Evolutionary conservation across 2,888 invertebrate genomes (phyloP).

Genomic region (Brassicogethes aeneus): DNA sequence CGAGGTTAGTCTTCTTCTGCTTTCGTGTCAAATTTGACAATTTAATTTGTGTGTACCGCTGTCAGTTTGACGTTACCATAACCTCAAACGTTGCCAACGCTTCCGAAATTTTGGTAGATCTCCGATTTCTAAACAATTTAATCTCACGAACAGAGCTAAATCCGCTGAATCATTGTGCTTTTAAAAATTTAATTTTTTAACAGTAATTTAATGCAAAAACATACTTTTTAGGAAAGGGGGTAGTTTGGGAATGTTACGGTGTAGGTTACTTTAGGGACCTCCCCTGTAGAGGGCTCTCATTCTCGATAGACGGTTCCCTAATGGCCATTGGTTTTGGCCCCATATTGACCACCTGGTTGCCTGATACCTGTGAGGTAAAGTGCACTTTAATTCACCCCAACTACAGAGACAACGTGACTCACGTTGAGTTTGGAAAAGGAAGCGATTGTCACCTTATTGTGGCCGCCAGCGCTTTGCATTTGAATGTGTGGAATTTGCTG

Average conservation of each 20-base stretch:
- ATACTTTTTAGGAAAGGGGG: conserved; percentile 41
- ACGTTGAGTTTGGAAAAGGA: conserved; percentile 50
- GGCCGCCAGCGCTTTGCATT: conserved; percentile 46
- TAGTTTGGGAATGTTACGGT: conserved; percentile 57
- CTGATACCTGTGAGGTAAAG: conserved; percentile 49
- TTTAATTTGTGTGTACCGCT: too few species aligned
- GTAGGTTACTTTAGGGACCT: conserved; percentile 54
- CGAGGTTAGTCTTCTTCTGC: too few species aligned
- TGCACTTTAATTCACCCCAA: conserved; percentile 45
- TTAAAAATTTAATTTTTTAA: background rate
- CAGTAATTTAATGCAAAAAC: too few species aligned
- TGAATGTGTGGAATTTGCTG: conserved; percentile 66
- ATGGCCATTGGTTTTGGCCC: conserved; percentile 60
- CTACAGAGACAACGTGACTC: conserved; percentile 33
- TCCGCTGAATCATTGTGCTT: background rate
- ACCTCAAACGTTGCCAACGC: too few species aligned
- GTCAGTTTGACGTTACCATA: too few species aligned
- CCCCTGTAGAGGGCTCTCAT: conserved; percentile 49
- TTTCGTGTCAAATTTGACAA: too few species aligned
- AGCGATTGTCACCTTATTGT: conserved; percentile 50
- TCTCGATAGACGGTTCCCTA: conserved; percentile 69
- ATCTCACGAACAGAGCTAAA: too few species aligned
- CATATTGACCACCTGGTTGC: conserved; percentile 60
- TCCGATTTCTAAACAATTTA: too few species aligned
- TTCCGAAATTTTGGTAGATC: too few species aligned